Evolutionary conservation across 1,140 invertebrate genomes (phyloP).

Genomic region (Phocides pigmalion): DNA sequence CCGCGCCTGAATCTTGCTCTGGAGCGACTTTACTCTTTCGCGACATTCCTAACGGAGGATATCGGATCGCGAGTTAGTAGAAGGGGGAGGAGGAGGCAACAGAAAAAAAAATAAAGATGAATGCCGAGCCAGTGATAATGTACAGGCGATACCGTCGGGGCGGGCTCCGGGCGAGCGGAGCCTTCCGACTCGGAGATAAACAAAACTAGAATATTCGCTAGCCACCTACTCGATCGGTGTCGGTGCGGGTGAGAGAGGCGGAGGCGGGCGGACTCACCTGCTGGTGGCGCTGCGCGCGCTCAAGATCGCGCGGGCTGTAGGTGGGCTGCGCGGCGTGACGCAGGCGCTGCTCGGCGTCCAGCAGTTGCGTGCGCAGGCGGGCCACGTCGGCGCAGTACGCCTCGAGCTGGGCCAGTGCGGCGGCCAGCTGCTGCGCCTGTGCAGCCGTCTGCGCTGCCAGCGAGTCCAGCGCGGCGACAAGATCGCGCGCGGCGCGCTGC

Average conservation of each 20-base stretch:
- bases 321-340: constrained; percentile 91
- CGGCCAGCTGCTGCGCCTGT: constrained; percentile 89
- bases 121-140: constrained; percentile 78
- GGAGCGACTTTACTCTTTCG: constrained; percentile 92
- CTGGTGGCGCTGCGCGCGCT: constrained; percentile 93
- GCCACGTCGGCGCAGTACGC: constrained; percentile 95
- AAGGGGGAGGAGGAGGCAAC: constrained; percentile 81
- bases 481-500: constrained; percentile 87
- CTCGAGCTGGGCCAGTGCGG: constrained; percentile 93
- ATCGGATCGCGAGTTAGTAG: constrained; percentile 73
- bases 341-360: constrained; percentile 94
- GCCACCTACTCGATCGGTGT: constrained; percentile 59
- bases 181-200: constrained; percentile 57
- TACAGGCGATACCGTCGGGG: constrained; percentile 51
- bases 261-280: constrained; percentile 89
- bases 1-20: constrained; percentile 94
- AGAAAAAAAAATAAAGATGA: constrained; percentile 85
- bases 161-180: constrained; percentile 46
- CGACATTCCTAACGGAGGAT: constrained; percentile 89
- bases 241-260: constrained; percentile 12
- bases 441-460: constrained; percentile 87
- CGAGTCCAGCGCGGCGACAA: constrained; percentile 88
- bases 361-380: constrained; percentile 91
- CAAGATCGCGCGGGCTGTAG: constrained; percentile 92
- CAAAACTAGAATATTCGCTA: constrained; percentile 74